Percentiles rank a stretch among this genome's conserved stretches.
phyloP scores from a whole-genome alignment of 2,888 invertebrate genomes.

The Orthosia gothica region DNA sequence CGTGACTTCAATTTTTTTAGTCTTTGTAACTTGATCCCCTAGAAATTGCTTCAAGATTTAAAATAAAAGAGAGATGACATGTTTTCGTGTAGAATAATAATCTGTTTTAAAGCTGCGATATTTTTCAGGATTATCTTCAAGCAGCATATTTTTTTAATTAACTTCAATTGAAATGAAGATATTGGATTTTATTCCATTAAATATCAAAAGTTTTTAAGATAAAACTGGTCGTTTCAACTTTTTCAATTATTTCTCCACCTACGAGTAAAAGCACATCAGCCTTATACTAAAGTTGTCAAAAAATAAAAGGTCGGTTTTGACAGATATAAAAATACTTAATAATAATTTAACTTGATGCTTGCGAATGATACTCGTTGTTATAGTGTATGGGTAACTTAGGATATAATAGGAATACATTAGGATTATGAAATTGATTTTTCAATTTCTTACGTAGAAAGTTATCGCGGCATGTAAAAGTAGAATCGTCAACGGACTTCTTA shows the following conservation, averaged over 20 bases:
- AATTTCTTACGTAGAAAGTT: too few species aligned
- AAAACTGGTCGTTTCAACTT: neutral
- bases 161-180: neutral
- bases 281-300: too few species aligned
- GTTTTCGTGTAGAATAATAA: conserved; percentile 27
- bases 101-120: conserved; percentile 12
- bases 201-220: neutral
- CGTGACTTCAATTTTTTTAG: conserved; percentile 31
- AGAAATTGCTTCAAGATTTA: conserved; percentile 36
- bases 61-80: conserved; percentile 25
- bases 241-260: neutral
- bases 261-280: neutral
- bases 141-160: neutral
- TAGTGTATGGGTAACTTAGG: too few species aligned
- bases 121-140: neutral
- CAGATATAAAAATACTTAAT: too few species aligned
- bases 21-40: conserved; percentile 35
- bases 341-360: too few species aligned
- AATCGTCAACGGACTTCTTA: too few species aligned
- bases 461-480: too few species aligned
- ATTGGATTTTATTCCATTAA: neutral
- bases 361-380: too few species aligned
- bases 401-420: too few species aligned
- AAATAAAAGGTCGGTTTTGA: too few species aligned
- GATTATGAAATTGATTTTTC: too few species aligned